Base-by-base conservation (phyloP, 2,888 invertebrate genomes). In the Thymelicus sylvestris region DNA sequence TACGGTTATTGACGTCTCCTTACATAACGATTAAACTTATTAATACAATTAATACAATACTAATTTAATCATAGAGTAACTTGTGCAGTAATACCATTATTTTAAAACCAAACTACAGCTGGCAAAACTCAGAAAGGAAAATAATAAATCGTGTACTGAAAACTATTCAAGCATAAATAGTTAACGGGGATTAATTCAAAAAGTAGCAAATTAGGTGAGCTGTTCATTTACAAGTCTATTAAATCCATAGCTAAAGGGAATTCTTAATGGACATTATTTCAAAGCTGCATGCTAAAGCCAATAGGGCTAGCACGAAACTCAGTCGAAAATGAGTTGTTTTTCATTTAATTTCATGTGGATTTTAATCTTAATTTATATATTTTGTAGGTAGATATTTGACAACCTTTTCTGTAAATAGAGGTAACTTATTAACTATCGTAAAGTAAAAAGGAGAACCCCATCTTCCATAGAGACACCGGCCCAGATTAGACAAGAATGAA, bases 241-340 rank as follows among this genome's bases (percentile, higher is more conserved):
- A 70, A 64, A 60, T 69, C 65, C 47, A 70, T 65, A 52, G 70
- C 60, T 75, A 82, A 79, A 80, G 76, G 78, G 79, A 82, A 81
- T 81, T 81, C 82, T 81, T 83, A 86, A 87, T 86, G 80, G 78
- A 81, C 79, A 84, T 82, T 88, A 84, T 85, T 85, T 84, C 81
- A 78, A 75, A 79, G 73, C 75, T 75, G 74, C 77, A 72, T 80
- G 72, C 75, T 66, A 74, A 74, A 66, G 63, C 59, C 64, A 75
- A 74, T 72, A 75, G 72, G 78, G 76, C 80, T 81, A 80, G 74
- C 79, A 74, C 76, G 77, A 80, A 24, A 5, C 1, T 12, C 12
- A 15, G 2, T 66, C 48, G 67, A 44, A n/a, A 44, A 24, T 57
- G 13, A 8, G n/a, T 19, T 19, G 19, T 19, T 19, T 19, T 19